phyloP scores from a whole-genome alignment of 37 sponge, comb jelly and placozoan genomes.

The Mnemiopsis leidyi region DNA sequence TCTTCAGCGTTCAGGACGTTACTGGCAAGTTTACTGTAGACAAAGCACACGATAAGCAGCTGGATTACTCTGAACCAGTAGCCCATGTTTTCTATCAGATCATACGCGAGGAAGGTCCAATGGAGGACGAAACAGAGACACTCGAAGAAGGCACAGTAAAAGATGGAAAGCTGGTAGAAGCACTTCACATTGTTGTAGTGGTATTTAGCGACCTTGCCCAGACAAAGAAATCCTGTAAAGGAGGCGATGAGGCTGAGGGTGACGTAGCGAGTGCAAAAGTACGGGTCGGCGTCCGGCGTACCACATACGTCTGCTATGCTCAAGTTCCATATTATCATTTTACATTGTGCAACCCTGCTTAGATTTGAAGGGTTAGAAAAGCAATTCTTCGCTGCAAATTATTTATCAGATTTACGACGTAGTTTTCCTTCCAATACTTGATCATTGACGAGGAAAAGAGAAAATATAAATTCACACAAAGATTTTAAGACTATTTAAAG shows the following conservation, averaged over 20 bases:
- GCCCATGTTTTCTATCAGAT: conserved; percentile 38
- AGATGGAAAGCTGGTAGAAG: conserved; percentile 43
- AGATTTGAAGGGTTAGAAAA: no score
- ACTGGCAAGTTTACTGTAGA: conserved; percentile 43
- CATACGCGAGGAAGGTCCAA: conserved; percentile 30
- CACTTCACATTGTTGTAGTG: conserved; percentile 60
- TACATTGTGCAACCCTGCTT: not conserved
- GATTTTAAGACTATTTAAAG: no score
- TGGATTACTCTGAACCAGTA: conserved; percentile 62
- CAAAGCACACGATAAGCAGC: conserved; percentile 44
- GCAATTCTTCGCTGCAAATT: no score
- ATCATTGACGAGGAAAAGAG: no score
- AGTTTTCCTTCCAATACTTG: no score
- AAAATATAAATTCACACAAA: no score
- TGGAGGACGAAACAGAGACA: conserved; percentile 42
- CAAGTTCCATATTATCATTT: conserved; percentile 49
- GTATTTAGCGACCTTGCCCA: conserved; percentile 57
- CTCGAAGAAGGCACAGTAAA: conserved; percentile 59
- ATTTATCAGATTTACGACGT: no score
- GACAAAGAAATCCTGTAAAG: conserved; percentile 37
- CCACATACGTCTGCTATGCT: conserved; percentile 40
- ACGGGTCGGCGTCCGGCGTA: not conserved
- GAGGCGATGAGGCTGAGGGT: not conserved
- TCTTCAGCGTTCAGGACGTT: conserved; percentile 59
- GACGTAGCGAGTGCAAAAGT: conserved; percentile 31